phyloP scores from a whole-genome alignment of 2,888 invertebrate genomes.

The Nomada lathburiana region DNA sequence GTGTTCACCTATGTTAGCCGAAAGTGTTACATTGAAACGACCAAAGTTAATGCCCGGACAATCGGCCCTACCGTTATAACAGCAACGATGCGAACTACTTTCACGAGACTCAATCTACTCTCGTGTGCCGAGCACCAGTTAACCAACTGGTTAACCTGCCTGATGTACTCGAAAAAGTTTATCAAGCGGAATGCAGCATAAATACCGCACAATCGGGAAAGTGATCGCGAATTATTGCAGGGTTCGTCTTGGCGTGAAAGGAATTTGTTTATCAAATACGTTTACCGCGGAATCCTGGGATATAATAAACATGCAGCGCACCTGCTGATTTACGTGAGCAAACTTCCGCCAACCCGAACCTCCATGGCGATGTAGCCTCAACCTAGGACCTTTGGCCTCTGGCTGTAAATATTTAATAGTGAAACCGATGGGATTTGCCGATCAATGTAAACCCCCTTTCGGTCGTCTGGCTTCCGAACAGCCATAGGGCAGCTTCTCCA shows the following conservation, averaged over 20 bases:
- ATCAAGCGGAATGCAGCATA: not conserved
- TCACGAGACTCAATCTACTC: not conserved
- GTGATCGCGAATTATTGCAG: slow-evolving; percentile 3
- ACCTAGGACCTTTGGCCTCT: slow-evolving; percentile 26
- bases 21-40: not conserved
- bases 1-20: too few species aligned
- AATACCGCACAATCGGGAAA: not conserved
- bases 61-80: not conserved
- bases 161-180: not conserved
- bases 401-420: slow-evolving; percentile 76
- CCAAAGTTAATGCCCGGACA: not conserved
- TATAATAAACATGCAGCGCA: slow-evolving; percentile 13
- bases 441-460: slow-evolving; percentile 71
- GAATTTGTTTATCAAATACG: slow-evolving; percentile 15
- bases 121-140: not conserved
- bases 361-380: slow-evolving; percentile 55
- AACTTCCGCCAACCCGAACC: slow-evolving; percentile 16
- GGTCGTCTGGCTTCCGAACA: slow-evolving; percentile 60
- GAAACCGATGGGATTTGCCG: slow-evolving; percentile 72
- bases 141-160: not conserved
- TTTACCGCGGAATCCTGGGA: not conserved
- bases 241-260: not conserved
- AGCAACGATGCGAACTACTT: not conserved
- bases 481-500: slow-evolving; percentile 42
- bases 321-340: slow-evolving; percentile 26